Conservation (phyloP, 2,888 invertebrate genomes). For the Eilema caniola region DNA sequence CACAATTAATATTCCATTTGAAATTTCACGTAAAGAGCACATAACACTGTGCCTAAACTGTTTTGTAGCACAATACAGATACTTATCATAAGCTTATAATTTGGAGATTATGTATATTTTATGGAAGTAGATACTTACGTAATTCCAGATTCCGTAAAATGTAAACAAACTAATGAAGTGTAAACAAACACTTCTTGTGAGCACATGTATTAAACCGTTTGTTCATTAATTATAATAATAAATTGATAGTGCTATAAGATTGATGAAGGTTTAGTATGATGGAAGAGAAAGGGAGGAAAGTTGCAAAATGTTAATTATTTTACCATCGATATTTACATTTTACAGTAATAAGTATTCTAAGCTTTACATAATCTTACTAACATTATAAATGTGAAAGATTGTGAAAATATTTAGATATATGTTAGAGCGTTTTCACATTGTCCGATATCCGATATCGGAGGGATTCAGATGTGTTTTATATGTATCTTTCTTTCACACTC, state of each 20-base stretch:
- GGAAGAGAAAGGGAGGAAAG: background rate
- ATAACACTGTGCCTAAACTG: background rate
- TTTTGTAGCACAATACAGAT: background rate
- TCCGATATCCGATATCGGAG: too few relatives aligned
- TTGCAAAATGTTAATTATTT: background rate
- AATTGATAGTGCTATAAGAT: background rate
- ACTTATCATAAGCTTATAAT: constrained; percentile 9
- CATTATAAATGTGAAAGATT: too few relatives aligned
- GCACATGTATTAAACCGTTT: background rate
- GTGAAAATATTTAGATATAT: too few relatives aligned
- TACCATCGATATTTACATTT: background rate
- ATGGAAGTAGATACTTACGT: background rate
- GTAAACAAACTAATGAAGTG: constrained; percentile 10
- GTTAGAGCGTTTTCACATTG: too few relatives aligned
- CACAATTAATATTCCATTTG: background rate
- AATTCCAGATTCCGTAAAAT: constrained; percentile 12
- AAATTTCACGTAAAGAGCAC: background rate
- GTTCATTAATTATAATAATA: background rate
- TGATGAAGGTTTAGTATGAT: background rate
- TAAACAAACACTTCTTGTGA: constrained; percentile 8
- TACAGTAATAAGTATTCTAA: background rate
- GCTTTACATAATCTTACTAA: too few relatives aligned
- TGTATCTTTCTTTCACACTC: too few relatives aligned
- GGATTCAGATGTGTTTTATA: too few relatives aligned
- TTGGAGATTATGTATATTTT: constrained; percentile 18